These are phyloP conservation scores for Lasioglossum vierecki DNA, from an alignment of 2,888 invertebrate species.

Conservation along the genomic window DNA sequence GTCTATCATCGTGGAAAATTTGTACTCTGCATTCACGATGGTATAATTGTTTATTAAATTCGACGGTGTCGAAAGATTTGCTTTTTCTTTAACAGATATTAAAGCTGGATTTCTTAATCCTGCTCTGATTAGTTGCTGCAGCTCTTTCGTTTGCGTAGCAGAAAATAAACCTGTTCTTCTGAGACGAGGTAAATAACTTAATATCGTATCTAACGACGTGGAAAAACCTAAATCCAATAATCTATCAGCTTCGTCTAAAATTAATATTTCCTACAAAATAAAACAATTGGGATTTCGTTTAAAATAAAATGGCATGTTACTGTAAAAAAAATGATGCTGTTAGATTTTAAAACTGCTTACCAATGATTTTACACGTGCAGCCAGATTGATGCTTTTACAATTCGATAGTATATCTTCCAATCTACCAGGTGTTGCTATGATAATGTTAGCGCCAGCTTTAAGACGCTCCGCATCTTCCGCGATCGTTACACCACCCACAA, in stretches of 20 bases:
- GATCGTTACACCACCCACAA: slow-evolving; percentile 93
- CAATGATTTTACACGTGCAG: slow-evolving; percentile 90
- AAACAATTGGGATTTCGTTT: slow-evolving; percentile 3
- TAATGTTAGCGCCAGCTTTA: slow-evolving; percentile 91
- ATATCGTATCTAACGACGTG: slow-evolving; percentile 92
- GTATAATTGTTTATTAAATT: slow-evolving; percentile 92
- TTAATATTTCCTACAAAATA: slow-evolving; percentile 90
- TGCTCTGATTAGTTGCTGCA: slow-evolving; percentile 95
- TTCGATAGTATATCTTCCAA: slow-evolving; percentile 93
- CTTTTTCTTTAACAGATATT: slow-evolving; percentile 95
- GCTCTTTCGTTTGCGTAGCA: slow-evolving; percentile 98
- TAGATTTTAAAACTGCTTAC: slow-evolving; percentile 84
- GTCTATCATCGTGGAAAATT: slow-evolving; percentile 91
- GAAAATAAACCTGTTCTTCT: slow-evolving; percentile 99
- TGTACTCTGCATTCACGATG: slow-evolving; percentile 91
- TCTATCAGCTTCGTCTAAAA: slow-evolving; percentile 98
- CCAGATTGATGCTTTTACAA: slow-evolving; percentile 89
- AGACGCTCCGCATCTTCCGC: slow-evolving; percentile 90
- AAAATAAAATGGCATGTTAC: not conserved
- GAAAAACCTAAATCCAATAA: slow-evolving; percentile 97
- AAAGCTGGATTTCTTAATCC: slow-evolving; percentile 97
- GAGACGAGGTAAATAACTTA: slow-evolving; percentile 95
- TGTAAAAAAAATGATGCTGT: not conserved
- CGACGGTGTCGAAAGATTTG: slow-evolving; percentile 89
- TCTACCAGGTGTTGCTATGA: slow-evolving; percentile 97